Conservation (phyloP, 2,888 invertebrate genomes). For the Leptopilina syphax region DNA sequence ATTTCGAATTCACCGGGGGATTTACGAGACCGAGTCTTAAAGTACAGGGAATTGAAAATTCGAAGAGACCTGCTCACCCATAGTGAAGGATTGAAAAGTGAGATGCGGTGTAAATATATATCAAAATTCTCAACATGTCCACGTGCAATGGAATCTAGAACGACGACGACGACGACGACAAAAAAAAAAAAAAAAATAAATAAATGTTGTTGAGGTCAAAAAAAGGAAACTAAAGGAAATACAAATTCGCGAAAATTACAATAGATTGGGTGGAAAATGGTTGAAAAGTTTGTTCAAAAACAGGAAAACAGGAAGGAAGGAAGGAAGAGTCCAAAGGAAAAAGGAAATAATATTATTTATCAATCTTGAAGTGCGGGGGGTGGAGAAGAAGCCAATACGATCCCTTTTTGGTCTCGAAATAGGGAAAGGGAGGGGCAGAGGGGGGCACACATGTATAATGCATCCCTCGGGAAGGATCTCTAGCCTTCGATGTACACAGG, state of each 20-base stretch:
- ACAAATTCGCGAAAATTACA: conserved; percentile 61
- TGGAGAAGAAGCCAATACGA: conserved; percentile 42
- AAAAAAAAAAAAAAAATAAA: too few relatives aligned
- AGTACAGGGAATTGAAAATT: conserved; percentile 35
- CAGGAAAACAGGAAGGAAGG: conserved; percentile 2
- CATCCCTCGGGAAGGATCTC: conserved; percentile 63
- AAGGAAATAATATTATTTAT: conserved; percentile 70
- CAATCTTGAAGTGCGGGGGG: conserved; percentile 59
- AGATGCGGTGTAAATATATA: background rate
- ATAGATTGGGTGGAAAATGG: conserved; percentile 39
- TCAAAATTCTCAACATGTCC: conserved; percentile 23
- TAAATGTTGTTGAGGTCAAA: background rate
- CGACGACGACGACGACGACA: background rate
- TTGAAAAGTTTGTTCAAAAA: conserved; percentile 34
- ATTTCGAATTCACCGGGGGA: conserved; percentile 35
- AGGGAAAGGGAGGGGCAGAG: conserved; percentile 47
- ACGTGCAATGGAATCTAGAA: background rate
- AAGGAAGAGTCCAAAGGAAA: conserved; percentile 38
- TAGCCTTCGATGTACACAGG: conserved; percentile 50
- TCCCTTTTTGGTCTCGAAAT: conserved; percentile 49
- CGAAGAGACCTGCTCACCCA: background rate
- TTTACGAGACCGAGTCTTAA: conserved; percentile 17
- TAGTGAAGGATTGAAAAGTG: conserved; percentile 26
- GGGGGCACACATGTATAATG: conserved; percentile 64
- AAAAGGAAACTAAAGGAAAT: conserved; percentile 37